Conservation (phyloP, 2,113 vertebrate species). For the Dasyprocta punctata region DNA sequence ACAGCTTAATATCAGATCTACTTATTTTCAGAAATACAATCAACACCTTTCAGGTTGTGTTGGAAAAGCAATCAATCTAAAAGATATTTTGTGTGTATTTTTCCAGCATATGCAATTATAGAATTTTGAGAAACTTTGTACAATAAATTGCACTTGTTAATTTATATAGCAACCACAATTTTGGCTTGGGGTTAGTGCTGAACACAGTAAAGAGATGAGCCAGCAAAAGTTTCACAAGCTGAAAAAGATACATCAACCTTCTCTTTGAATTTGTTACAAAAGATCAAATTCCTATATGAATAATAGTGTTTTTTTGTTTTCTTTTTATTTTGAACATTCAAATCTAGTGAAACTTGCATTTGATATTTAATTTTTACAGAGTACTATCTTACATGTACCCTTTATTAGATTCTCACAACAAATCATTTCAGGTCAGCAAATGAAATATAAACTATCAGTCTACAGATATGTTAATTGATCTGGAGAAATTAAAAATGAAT, state of each 20-base stretch:
- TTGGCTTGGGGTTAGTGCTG: slow-evolving; percentile 66
- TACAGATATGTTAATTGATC: background rate
- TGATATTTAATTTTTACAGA: background rate
- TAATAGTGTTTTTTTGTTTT: background rate
- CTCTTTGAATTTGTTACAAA: background rate
- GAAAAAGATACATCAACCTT: slow-evolving; percentile 63
- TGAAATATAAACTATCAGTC: background rate
- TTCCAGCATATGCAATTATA: slow-evolving; percentile 57
- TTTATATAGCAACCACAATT: slow-evolving; percentile 80
- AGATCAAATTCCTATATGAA: background rate
- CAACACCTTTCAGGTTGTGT: slow-evolving; percentile 49
- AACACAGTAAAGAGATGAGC: slow-evolving; percentile 81
- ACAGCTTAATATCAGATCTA: background rate
- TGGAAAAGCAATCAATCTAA: background rate
- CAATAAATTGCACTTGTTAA: slow-evolving; percentile 79
- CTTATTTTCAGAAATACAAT: slow-evolving; percentile 53
- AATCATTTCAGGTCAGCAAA: background rate
- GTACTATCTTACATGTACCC: background rate
- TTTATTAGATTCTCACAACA: background rate
- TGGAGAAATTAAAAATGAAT: background rate
- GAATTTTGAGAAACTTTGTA: slow-evolving; percentile 78
- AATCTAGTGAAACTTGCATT: background rate
- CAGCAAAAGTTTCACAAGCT: slow-evolving; percentile 74
- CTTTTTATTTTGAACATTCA: background rate
- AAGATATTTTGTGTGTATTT: slow-evolving; percentile 65